Percentiles rank a stretch among this genome's conserved stretches.
These are phyloP conservation scores for Papilio gigon DNA, from an alignment of 2,888 invertebrate species.

Conservation along the genomic window DNA sequence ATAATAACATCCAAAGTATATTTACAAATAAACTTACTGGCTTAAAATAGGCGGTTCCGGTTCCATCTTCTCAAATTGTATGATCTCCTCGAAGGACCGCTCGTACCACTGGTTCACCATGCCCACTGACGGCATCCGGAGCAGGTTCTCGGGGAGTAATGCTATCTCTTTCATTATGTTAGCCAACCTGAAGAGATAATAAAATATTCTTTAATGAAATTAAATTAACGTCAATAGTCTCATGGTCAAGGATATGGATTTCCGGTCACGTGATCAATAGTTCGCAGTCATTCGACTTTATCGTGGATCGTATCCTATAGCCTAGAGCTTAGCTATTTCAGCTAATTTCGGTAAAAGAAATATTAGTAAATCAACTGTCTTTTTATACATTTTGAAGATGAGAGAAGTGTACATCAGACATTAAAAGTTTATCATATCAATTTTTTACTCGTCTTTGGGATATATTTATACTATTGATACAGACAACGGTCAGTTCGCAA, in stretches of 20 bases:
- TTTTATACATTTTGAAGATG: background rate
- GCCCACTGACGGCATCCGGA: conserved; percentile 95
- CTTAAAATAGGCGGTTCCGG: conserved; percentile 85
- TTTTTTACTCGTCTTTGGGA: background rate
- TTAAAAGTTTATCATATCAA: background rate
- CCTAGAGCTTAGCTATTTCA: too few species aligned
- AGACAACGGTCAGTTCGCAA: background rate
- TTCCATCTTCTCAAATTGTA: conserved; percentile 94
- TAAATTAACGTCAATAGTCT: too few species aligned
- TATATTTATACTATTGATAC: background rate
- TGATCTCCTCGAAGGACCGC: conserved; percentile 96
- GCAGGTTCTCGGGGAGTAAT: conserved; percentile 94
- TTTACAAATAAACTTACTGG: conserved; percentile 78
- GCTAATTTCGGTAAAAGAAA: too few species aligned
- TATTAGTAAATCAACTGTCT: too few species aligned
- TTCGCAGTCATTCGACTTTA: too few species aligned
- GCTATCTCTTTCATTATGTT: conserved; percentile 99
- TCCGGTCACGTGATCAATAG: too few species aligned
- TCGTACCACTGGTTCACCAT: conserved; percentile 97
- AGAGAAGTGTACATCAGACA: too few species aligned
- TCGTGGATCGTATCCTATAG: too few species aligned
- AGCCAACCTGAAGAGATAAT: conserved; percentile 85
- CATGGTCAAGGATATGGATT: too few species aligned
- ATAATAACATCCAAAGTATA: background rate
- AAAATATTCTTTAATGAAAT: background rate